Evolutionary conservation across 2,888 invertebrate species (phyloP), one percentile per base, ranked within the genome.

Genomic region (Harpalus rufipes): DNA sequence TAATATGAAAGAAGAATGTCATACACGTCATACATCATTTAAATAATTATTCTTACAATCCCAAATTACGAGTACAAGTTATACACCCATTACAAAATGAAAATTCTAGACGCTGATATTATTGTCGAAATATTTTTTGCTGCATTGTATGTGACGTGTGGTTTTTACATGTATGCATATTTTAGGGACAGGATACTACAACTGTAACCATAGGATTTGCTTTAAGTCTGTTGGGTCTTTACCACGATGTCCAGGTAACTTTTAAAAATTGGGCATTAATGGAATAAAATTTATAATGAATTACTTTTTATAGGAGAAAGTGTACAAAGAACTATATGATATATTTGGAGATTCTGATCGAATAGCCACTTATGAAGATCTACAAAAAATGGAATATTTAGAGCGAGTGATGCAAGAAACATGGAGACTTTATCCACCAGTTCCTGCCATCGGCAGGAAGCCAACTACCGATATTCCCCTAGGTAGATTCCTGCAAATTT

Each of bases 401-500:
- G 89, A 89, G 44, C 87, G 88, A 84, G 89, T 89, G 16, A 88
- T 89, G 7, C 87, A 88, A 85, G 89, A 89, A 86, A 88, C 89
- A 1, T 88, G 88, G 86, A 81, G 89, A 76, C 61, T 89, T n/a
- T 88, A 88, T 86, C 88, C 88, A 21, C 88, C 88, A 1, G 86
- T 87, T 72, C 87, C 88, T 4, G 7, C 85, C 0, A 86, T 88
- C 80, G 87, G 85, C 10, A 87, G 85, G 72, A 87, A 86, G 16
- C 80, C 87, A 12, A 79, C 68, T n/a, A 84, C 86, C 12, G 87
- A 88, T 84, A 81, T 88, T 18, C 81, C 86, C 72, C 81, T 88
- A 79, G 87, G 87, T 86, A 86, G 18, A 44, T 7, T 10, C 39
- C 32, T 41, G 39, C 32, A 32, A 32, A 32, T 32, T 32, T n/a